Evolutionary conservation across 2,113 vertebrate genomes (phyloP), one percentile per base, ranked within the genome.

Genomic region (Conger conger): DNA sequence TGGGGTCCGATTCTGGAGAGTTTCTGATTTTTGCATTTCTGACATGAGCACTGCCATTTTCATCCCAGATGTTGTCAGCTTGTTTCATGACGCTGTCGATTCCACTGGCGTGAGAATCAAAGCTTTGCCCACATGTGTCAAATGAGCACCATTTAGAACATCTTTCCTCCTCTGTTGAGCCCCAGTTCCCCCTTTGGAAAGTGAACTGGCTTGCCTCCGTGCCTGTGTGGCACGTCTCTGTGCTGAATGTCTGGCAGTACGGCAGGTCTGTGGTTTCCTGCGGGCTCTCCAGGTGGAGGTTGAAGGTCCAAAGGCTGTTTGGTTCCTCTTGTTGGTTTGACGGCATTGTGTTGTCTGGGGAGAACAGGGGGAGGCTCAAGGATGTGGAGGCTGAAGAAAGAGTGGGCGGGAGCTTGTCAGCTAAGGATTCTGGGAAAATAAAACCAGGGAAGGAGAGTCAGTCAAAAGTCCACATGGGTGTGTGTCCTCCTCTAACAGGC

Each of bases 1-100:
- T 40, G 16, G 45, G 30, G 17, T 37, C 68, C 16, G 79, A 82
- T 54, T 77, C 81, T 45, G 88, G 84, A 85, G 38, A 76, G 3
- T 76, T 60, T 82, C 82, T 83, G 63, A 83, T 85, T 82, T 86
- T 81, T 73, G 80, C 57, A 36, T 76, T 83, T 80, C 85, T 87
- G n/a, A 82, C 54, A 80, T 84, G 86, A 35, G 40, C 79, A n/a
- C 79, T 73, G 30, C 78, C 23, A 37, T 68, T 85, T 42, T 91
- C 87, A 27, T 88, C 90, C 8, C 84, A 30, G 8, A 82, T 30
- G 53, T 6, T 82, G 37, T 76, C 45, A 38, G 80, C 27, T n/a
- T 87, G 57, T 38, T 83, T 86, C 20, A 80, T 60, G 33, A 84
- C 80, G 57, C 79, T 88, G 23, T 91, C 79, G 17, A 86, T 1